These are phyloP conservation scores for Heterotilapia buettikoferi DNA, from an alignment of 2,113 vertebrate species.

Conservation along the genomic window DNA sequence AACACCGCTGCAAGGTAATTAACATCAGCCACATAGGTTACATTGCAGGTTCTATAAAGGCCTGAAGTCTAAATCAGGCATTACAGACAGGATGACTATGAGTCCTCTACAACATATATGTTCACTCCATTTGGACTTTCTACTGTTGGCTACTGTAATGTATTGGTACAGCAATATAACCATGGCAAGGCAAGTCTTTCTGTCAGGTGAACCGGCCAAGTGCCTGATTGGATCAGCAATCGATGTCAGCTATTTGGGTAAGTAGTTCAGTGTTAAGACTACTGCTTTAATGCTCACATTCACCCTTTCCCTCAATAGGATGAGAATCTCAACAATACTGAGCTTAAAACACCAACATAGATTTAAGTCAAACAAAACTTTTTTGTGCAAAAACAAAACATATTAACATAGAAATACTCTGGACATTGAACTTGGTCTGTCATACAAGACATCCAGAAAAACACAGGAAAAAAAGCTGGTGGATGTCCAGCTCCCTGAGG, in stretches of 20 bases:
- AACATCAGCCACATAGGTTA: background rate
- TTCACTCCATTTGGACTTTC: background rate
- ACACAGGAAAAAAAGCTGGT: background rate
- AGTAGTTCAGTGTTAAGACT: background rate
- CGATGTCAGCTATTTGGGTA: background rate
- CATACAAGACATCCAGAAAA: background rate
- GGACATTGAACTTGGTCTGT: background rate
- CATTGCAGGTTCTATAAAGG: background rate
- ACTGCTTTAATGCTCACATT: background rate
- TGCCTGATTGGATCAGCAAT: background rate
- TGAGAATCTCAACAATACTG: background rate
- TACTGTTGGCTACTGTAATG: background rate
- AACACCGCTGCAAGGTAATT: background rate
- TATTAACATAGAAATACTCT: background rate
- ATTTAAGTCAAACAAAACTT: background rate
- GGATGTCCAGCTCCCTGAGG: background rate
- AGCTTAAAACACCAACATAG: background rate
- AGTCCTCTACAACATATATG: background rate
- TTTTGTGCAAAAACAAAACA: background rate
- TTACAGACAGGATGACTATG: background rate
- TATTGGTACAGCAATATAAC: background rate
- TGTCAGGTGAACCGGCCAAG: background rate
- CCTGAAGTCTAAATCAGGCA: background rate
- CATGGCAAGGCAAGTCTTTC: background rate
- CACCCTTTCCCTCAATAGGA: background rate